phyloP scores from a whole-genome alignment of 2,113 vertebrate genomes.

The Anguilla rostrata region DNA sequence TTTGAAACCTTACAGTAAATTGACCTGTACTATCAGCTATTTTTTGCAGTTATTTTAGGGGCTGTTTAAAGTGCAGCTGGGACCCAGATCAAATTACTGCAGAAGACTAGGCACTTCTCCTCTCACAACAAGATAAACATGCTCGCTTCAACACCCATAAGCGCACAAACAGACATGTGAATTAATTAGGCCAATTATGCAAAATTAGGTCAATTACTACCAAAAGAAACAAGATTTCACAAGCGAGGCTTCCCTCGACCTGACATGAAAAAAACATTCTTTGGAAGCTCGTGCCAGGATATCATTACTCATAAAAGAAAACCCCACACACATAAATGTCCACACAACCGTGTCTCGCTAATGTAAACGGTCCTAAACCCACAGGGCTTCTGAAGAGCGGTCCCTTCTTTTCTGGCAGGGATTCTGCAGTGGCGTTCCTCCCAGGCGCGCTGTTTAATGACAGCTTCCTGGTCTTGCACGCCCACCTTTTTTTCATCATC shows the following conservation, averaged over 20 bases:
- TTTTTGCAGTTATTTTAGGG: neutral
- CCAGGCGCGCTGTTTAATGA: conserved; percentile 43
- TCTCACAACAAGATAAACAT: neutral
- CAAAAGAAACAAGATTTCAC: neutral
- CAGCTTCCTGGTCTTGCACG: conserved; percentile 24
- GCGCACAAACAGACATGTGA: neutral
- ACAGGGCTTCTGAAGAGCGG: conserved; percentile 10
- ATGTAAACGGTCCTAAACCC: conserved; percentile 26
- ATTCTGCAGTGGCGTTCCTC: conserved; percentile 14
- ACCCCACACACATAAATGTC: conserved; percentile 18
- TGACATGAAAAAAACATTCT: conserved; percentile 16
- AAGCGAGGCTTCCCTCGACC: neutral
- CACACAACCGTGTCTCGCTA: conserved; percentile 15
- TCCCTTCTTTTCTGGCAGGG: conserved; percentile 15
- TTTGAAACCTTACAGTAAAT: neutral
- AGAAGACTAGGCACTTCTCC: neutral
- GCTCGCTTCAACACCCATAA: conserved; percentile 3
- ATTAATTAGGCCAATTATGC: conserved; percentile 19
- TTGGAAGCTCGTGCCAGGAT: conserved; percentile 11
- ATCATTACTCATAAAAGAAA: conserved; percentile 39
- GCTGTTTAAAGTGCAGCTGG: neutral
- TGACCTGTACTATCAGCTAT: neutral
- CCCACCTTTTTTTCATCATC: neutral
- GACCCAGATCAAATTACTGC: neutral
- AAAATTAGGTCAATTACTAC: neutral